Percentiles rank a stretch among this genome's conserved stretches.
These are phyloP conservation scores for Saccostrea glomerata DNA, from an alignment of 1,140 invertebrate species.

Conservation along the genomic window DNA sequence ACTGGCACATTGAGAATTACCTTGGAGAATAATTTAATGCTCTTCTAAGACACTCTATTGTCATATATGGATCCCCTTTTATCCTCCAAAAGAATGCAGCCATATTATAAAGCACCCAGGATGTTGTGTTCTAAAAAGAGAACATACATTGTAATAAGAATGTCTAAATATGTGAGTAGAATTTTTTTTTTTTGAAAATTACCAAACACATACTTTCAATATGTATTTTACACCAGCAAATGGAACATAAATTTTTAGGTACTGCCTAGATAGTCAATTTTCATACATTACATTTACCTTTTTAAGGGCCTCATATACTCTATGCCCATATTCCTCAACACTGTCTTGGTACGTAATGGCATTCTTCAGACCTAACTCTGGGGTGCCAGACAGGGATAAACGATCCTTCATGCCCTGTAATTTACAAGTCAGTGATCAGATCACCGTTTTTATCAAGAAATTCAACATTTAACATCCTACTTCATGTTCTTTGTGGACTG, in stretches of 20 bases:
- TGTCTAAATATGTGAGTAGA: neutral
- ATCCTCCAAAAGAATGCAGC: slow-evolving; percentile 92
- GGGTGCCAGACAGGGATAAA: slow-evolving; percentile 83
- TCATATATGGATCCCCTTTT: slow-evolving; percentile 87
- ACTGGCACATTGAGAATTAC: slow-evolving; percentile 78
- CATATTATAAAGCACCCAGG: slow-evolving; percentile 91
- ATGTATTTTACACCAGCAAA: no score
- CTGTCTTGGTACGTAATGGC: slow-evolving; percentile 83
- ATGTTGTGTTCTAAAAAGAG: slow-evolving; percentile 84
- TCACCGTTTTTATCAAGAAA: no score
- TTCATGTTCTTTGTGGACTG: no score
- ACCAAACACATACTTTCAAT: no score
- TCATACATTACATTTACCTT: slow-evolving; percentile 67
- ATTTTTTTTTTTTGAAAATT: neutral
- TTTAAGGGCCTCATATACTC: slow-evolving; percentile 83
- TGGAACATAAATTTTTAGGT: no score
- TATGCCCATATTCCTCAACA: slow-evolving; percentile 85
- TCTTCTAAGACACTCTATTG: slow-evolving; percentile 89
- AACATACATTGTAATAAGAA: slow-evolving; percentile 38
- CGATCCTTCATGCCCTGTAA: slow-evolving; percentile 82
- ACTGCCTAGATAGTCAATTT: no score
- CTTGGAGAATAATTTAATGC: slow-evolving; percentile 89
- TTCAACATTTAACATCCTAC: no score
- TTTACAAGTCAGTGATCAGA: no score
- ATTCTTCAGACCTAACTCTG: slow-evolving; percentile 85